These are phyloP conservation scores for Dunckerocampus dactyliophorus DNA, from an alignment of 2,113 vertebrate genomes.

Conservation along the genomic window DNA sequence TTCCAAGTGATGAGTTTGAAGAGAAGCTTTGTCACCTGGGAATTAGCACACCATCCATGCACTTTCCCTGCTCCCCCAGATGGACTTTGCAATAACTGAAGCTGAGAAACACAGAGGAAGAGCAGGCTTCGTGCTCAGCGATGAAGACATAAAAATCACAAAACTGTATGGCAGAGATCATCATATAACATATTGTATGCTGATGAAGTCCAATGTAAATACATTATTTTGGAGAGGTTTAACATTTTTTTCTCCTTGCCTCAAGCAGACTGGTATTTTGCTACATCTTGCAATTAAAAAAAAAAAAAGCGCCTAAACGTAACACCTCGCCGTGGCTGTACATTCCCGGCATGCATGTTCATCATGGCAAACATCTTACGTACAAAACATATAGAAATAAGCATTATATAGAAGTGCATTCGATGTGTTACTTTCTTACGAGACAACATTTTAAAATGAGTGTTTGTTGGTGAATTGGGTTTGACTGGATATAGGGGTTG, in stretches of 20 bases:
- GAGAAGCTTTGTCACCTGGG: slow-evolving; percentile 71
- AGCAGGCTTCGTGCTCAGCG: slow-evolving; percentile 20
- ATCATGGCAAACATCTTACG: no score
- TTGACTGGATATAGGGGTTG: no score
- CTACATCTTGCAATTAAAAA: no score
- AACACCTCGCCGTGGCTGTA: no score
- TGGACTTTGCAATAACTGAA: slow-evolving; percentile 59
- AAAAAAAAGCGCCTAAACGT: no score
- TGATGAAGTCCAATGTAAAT: slow-evolving; percentile 4
- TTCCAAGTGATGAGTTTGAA: slow-evolving; percentile 72
- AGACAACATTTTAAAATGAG: no score
- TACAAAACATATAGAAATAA: no score
- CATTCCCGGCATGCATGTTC: no score
- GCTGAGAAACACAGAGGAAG: slow-evolving; percentile 14
- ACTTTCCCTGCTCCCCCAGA: slow-evolving; percentile 52
- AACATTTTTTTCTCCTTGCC: neutral
- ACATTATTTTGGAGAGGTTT: slow-evolving; percentile 3
- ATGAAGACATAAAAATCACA: slow-evolving; percentile 9
- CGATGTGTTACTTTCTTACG: no score
- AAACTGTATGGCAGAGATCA: neutral
- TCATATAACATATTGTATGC: neutral
- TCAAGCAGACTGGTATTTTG: neutral
- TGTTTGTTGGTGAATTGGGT: no score
- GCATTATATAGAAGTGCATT: no score
- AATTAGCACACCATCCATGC: slow-evolving; percentile 72